Conservation (phyloP, 2,113 vertebrate species). For the Procavia capensis region DNA sequence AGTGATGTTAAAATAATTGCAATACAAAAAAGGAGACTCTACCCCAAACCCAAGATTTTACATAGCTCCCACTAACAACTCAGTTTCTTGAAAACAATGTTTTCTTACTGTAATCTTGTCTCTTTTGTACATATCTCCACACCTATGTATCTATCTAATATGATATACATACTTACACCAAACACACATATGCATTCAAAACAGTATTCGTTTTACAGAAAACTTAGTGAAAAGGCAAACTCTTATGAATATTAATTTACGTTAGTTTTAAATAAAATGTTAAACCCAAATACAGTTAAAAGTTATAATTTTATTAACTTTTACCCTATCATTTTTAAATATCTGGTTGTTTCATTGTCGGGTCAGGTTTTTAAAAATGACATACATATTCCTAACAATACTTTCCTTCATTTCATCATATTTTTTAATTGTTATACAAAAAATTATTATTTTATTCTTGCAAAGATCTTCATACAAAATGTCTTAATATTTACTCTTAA, state of each 20-base stretch:
- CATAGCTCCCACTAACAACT: not conserved
- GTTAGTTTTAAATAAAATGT: constrained; percentile 5
- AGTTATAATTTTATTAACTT: not conserved
- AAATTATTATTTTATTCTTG: not conserved
- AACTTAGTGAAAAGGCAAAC: not conserved
- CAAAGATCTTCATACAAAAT: not conserved
- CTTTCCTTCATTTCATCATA: not conserved
- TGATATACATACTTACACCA: not conserved
- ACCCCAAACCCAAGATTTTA: not conserved
- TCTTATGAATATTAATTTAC: not conserved
- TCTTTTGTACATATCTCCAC: not conserved
- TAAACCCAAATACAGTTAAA: constrained; percentile 17
- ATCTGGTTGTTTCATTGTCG: not conserved
- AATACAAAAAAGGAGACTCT: not conserved
- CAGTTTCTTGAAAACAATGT: not conserved
- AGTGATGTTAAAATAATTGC: not conserved
- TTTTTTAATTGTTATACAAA: not conserved
- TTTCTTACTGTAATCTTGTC: not conserved
- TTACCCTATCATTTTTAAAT: not conserved
- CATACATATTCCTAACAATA: not conserved
- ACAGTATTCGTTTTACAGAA: not conserved
- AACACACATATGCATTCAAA: not conserved
- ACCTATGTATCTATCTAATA: not conserved
- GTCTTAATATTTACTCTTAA: not conserved
- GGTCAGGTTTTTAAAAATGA: not conserved